phyloP scores from a whole-genome alignment of 2,888 invertebrate genomes.

The Tuta absoluta region DNA sequence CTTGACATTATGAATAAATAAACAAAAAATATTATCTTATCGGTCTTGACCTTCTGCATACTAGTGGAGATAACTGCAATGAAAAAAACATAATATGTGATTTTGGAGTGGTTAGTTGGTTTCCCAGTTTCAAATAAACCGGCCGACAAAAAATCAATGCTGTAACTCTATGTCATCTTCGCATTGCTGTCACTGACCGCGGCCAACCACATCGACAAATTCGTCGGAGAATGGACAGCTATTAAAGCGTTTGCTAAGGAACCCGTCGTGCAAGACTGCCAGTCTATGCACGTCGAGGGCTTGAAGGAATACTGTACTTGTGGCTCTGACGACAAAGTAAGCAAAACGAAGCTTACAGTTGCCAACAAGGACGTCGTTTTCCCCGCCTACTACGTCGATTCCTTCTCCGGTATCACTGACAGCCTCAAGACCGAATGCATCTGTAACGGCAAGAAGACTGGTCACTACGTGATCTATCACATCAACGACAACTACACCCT shows the following conservation, averaged over 20 bases:
- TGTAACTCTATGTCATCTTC: background rate
- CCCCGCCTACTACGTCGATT: conserved; percentile 7
- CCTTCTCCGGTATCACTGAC: background rate
- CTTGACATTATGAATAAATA: background rate
- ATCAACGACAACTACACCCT: conserved; percentile 4
- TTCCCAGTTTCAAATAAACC: background rate
- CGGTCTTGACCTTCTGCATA: background rate
- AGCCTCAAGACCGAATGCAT: background rate
- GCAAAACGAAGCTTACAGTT: background rate
- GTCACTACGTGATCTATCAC: background rate
- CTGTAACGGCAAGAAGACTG: background rate
- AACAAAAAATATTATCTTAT: background rate
- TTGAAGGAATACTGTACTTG: background rate
- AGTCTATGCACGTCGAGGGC: background rate
- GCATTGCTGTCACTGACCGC: background rate
- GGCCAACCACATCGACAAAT: background rate
- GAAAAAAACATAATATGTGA: background rate
- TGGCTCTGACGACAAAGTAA: background rate
- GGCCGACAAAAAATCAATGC: background rate
- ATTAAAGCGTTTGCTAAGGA: background rate
- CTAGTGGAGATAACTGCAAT: background rate
- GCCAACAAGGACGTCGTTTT: background rate
- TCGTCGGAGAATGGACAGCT: conserved; percentile 3
- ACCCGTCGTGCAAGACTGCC: conserved; percentile 1
- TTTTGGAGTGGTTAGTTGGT: background rate